A percentile compares a stretch with the other conserved stretches of the same genome.
phyloP scores from a whole-genome alignment of 2,888 invertebrate species.

The Noctua fimbriata region DNA sequence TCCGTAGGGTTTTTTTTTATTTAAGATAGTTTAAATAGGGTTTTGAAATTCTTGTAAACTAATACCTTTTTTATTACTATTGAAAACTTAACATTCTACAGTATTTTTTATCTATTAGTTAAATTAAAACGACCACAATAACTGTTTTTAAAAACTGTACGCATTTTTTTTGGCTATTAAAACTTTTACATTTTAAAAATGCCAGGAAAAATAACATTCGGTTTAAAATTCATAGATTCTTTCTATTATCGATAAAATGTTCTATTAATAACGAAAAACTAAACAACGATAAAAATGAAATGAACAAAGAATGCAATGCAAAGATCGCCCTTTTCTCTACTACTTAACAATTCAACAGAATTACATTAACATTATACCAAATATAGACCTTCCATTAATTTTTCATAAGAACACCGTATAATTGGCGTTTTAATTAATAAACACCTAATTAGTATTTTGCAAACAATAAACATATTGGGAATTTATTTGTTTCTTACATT shows the following conservation, averaged over 20 bases:
- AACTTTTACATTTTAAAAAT: not conserved
- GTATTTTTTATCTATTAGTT: not conserved
- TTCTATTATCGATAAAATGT: not conserved
- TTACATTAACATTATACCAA: constrained; percentile 39
- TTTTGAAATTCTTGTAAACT: not conserved
- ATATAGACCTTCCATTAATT: constrained; percentile 10
- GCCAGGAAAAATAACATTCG: not conserved
- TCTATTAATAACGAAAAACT: not conserved
- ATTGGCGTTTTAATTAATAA: constrained; percentile 29
- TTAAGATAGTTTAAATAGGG: not conserved
- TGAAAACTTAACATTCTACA: not conserved
- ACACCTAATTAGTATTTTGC: constrained; percentile 12
- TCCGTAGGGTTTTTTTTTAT: constrained; percentile 40
- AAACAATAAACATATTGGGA: not conserved
- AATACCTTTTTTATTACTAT: not conserved
- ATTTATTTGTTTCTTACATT: not conserved
- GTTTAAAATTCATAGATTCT: not conserved
- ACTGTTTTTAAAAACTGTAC: not conserved
- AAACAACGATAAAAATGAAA: not conserved
- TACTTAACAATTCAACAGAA: constrained; percentile 14
- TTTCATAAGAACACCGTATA: constrained; percentile 17
- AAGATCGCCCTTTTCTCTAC: constrained; percentile 9
- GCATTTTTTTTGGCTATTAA: not conserved
- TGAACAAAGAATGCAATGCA: not conserved
- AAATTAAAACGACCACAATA: not conserved